Base-by-base conservation (phyloP, 2,797 vertebrate genomes). In the Centropyge bicolor region DNA sequence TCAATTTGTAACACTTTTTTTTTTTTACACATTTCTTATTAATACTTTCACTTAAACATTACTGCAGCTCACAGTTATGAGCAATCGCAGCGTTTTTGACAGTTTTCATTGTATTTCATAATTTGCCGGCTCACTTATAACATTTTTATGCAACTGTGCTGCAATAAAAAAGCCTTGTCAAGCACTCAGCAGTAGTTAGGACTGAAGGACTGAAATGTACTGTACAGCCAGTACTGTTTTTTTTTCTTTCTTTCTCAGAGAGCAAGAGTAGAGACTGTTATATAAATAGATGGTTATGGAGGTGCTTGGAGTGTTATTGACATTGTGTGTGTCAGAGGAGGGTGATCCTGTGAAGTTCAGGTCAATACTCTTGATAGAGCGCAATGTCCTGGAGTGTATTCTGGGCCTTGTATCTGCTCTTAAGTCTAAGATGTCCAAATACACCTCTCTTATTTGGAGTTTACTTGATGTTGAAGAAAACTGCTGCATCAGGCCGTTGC, bases 121-220 rank as follows among this genome's bases (percentile, higher is more conserved):
- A 84, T 84, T 81, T 73, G 74, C 70, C 77, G 73, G 59, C 76
- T 83, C 52, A 36, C 40, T 83, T 69, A 45, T 55, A 69, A 59
- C 48, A 51, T 54, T 86, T 75, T 83, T 60, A 57, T 78, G 68
- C 62, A 66, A 36, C 62, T 81, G 70, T 76, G 74, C 68, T 52
- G 56, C n/a, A 55, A 57, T 74, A 70, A 85, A 80, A 31, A 82
- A 74, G 77, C 75, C 78, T 78, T 86, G 84, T 80, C 85, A 83
- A 87, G 66, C 78, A 77, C 80, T 80, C 83, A 81, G 59, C 76
- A 70, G 86, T 68, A 76, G 83, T 82, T 64, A 64, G 36, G 48
- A 75, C 76, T 78, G 51, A 72, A 68, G 7, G 66, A 63, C 59
- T 64, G 35, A 69, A 67, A 74, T 52, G 27, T 41, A 27, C 52